Base-by-base conservation (phyloP, 2,888 invertebrate genomes). In the Papilio protenor region DNA sequence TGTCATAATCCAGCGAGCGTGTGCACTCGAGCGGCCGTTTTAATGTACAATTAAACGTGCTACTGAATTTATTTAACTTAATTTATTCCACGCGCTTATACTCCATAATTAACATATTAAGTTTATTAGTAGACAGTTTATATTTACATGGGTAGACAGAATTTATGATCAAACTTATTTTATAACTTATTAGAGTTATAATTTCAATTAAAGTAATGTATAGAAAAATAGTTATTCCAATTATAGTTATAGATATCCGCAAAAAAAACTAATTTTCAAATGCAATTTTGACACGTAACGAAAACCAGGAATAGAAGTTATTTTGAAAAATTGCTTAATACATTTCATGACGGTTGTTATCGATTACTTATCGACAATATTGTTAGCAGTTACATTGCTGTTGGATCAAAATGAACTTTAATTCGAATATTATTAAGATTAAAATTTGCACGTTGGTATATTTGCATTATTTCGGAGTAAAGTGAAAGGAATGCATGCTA, bases 31-130 rank as follows among this genome's bases (percentile, higher is more conserved):
- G 45, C 45, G 66, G 21, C 21, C 21, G 6, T 45, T 18, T 66
- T 66, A 66, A 40, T 66, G 66, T 66, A 1, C 40, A 66, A 16
- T 66, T 66, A 69, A 69, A 69, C 66, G 66, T 69, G 66, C 66
- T n/a, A 69, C 45, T 45, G 66, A 69, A 45, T 69, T 66, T 45
- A 45, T 66, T 66, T 45, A 66, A 45, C 12, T 69, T 69, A 69
- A 45, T 69, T 69, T 69, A 69, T 69, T 69, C 66, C 66, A 69
- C 21, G 66, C 11, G 66, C 21, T 69, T 69, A 64, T 33, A 10
- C 21, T 45, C 45, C 66, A 69, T 69, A 45, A 66, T 64, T 66
- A 40, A 40, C 66, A 66, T 27, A 66, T 66, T 40, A 66, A 40
- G 0, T 33, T 64, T 10, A 66, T 33, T 27, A 12, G 16, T 61